These are phyloP conservation scores for Drosophila sechellia DNA, from an alignment of 1,140 invertebrate genomes.

Conservation along the genomic window DNA sequence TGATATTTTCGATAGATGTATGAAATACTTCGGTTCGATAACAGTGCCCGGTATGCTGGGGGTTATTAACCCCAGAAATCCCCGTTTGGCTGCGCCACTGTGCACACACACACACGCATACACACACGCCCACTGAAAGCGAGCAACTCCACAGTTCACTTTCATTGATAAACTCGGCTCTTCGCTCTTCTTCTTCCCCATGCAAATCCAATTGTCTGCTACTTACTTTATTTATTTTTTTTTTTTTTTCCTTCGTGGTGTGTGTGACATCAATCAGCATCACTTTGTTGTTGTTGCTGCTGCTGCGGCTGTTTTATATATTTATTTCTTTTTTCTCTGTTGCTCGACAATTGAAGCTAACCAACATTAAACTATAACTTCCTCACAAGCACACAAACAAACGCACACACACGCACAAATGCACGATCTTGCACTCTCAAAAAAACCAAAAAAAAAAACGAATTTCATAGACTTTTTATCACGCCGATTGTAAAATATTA, in stretches of 20 bases:
- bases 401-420: background rate
- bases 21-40: background rate
- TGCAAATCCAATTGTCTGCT: slow-evolving; percentile 48
- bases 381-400: slow-evolving; percentile 54
- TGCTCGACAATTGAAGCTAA: slow-evolving; percentile 73
- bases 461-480: background rate
- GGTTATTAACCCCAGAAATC: background rate
- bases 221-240: slow-evolving; percentile 31
- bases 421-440: slow-evolving; percentile 28
- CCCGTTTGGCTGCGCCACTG: slow-evolving; percentile 1
- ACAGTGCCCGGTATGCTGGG: background rate
- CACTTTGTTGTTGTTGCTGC: slow-evolving; percentile 17
- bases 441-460: slow-evolving; percentile 19
- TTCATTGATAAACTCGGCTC: slow-evolving; percentile 50
- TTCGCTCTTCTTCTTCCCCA: slow-evolving; percentile 20
- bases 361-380: slow-evolving; percentile 78
- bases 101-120: background rate
- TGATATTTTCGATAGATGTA: background rate
- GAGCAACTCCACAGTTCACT: slow-evolving; percentile 37
- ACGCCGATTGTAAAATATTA: background rate
- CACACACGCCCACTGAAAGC: background rate
- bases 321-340: slow-evolving; percentile 15
- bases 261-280: slow-evolving; percentile 46
- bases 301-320: slow-evolving; percentile 26
- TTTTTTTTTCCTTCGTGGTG: background rate